phyloP scores from a whole-genome alignment of 2,113 vertebrate species.

The Fregata magnificens region DNA sequence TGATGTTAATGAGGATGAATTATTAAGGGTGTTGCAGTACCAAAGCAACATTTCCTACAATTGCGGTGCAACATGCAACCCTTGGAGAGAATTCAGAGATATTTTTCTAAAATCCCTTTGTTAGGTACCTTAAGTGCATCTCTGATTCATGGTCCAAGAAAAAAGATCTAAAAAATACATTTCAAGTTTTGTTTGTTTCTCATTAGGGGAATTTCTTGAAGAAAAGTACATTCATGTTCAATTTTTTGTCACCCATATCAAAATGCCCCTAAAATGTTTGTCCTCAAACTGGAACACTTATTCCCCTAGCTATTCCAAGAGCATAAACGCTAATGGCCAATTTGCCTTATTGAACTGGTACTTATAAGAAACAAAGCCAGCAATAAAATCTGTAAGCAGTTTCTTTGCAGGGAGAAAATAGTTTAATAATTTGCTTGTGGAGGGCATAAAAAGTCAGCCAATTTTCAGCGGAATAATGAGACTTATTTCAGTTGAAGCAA shows the following conservation, averaged over 20 bases:
- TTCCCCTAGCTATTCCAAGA: background rate
- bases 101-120: background rate
- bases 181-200: background rate
- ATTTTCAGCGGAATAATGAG: constrained; percentile 15
- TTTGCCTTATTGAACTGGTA: background rate
- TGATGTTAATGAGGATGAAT: background rate
- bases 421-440: background rate
- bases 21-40: background rate
- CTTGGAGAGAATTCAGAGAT: background rate
- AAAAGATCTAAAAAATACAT: background rate
- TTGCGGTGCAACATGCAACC: background rate
- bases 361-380: background rate
- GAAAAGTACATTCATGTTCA: background rate
- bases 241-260: background rate
- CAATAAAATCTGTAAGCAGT: background rate
- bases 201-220: background rate
- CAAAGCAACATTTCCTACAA: background rate
- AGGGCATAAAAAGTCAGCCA: background rate
- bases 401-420: background rate
- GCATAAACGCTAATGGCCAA: background rate
- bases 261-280: background rate
- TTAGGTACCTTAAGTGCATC: background rate
- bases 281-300: background rate
- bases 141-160: background rate
- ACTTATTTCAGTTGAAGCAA: constrained; percentile 14